Conservation (phyloP, 2,797 vertebrate species). For the Hyperoplus immaculatus region DNA sequence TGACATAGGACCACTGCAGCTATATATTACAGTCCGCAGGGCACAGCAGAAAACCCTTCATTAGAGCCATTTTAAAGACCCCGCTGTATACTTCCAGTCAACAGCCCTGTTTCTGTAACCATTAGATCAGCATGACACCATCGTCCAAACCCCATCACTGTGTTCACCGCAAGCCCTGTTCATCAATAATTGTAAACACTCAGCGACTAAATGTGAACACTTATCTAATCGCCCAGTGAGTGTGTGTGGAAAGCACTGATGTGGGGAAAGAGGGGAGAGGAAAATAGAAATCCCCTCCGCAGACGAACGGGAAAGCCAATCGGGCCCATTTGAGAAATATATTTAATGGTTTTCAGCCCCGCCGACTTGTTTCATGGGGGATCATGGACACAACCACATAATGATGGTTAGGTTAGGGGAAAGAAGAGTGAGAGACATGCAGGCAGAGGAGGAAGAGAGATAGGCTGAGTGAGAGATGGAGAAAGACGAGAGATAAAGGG, state of each 20-base stretch:
- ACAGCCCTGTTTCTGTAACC: constrained; percentile 27
- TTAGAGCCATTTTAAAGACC: constrained; percentile 48
- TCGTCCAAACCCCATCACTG: constrained; percentile 27
- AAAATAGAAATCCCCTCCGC: constrained; percentile 16
- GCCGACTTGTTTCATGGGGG: constrained; percentile 16
- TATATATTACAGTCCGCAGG: constrained; percentile 7
- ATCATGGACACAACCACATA: constrained; percentile 27
- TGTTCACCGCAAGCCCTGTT: constrained; percentile 42
- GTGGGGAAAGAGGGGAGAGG: constrained; percentile 30
- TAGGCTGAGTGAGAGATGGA: background rate
- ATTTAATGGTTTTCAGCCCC: constrained; percentile 10
- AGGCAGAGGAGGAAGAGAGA: background rate
- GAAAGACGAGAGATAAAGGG: background rate
- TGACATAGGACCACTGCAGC: constrained; percentile 40
- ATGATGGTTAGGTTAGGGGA: constrained; percentile 17
- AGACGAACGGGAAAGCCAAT: constrained; percentile 30
- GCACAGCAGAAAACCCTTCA: constrained; percentile 13
- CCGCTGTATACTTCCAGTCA: constrained; percentile 42
- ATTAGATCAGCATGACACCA: constrained; percentile 55
- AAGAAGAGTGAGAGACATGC: constrained; percentile 2
- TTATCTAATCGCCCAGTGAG: constrained; percentile 41
- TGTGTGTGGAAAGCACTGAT: constrained; percentile 13
- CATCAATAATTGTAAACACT: constrained; percentile 59
- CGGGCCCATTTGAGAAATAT: constrained; percentile 27
- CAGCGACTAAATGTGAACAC: constrained; percentile 45